Evolutionary conservation across 1,140 invertebrate genomes (phyloP), one percentile per base, ranked within the genome.

Genomic region (Lucilia cuprina): DNA sequence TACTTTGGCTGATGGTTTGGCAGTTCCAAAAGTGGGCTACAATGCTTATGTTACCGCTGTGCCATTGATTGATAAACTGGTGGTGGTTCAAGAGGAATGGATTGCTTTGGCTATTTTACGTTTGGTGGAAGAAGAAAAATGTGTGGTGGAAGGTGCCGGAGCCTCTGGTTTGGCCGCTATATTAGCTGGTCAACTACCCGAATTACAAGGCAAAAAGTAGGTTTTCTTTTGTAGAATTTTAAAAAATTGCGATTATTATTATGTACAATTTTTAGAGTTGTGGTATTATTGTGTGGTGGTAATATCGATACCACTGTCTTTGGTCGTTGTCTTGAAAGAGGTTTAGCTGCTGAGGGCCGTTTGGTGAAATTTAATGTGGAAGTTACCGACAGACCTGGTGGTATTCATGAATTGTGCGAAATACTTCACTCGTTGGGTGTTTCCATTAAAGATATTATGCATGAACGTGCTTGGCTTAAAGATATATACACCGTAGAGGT

Each of bases 301-400:
- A 99, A 99, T 92, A 98, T 99, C 82, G 97, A 98, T 88, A 97
- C 97, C 5, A 98, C 97, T 0, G 95, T 98, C 0, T 93, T 99
- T 74, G 97, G 97, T 0, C 92, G 97, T 35, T 97, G 96, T 78
- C 92, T 99, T 83, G 98, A 99, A 87, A 92, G 97, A 78, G 97
- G 97, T 25, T 92, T 99, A 87, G 97, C 97, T 3, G 96, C 95
- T 0, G 97, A 98, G 89, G 96, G 97, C 2, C 93, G 98, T 12
- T 92, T 98, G 34, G 92, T 97, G 14, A 96, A 97, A 88, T 97
- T 98, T 89, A 95, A 95, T 87, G 96, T 97, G 8, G 96, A 95
- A 0, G 95, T 98, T 10, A 95, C 94, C 87, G 98, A 98, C 91
- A 92, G 96, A 84, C 96, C 96, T 0, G 96, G 96, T 9, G 96